Evolutionary conservation across 2,888 invertebrate species (phyloP), one percentile per base, ranked within the genome.

Genomic region (Nomada hirtipes): DNA sequence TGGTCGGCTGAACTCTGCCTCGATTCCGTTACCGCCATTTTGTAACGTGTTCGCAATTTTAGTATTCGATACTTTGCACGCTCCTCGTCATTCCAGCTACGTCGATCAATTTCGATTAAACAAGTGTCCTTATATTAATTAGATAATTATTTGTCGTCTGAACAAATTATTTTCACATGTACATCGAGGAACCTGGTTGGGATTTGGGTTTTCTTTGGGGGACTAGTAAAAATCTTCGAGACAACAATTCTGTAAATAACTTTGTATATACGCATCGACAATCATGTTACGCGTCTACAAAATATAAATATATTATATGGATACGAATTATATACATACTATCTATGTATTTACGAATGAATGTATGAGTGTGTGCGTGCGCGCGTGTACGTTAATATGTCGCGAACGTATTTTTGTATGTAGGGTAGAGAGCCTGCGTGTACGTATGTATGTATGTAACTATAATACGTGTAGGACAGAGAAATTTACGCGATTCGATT

Each of bases 221-320:
- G 55, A 71, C 53, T 81, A 83, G 69, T 68, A 78, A 75, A 82
- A 71, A 60, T 68, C n/a, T 70, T 81, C 20, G 52, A 71, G 61
- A 82, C 47, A 57, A 65, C 23, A 44, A 80, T 65, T 69, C 79
- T 93, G 92, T 92, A 93, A 84, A 93, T 92, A 91, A 79, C 84
- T 89, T 86, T 93, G 93, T 93, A 93, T 85, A 93, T 93, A 93
- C 86, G 90, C 89, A 91, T 90, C 87, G 88, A 92, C 88, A 90
- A 92, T 85, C 89, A 91, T 89, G 86, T 90, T 88, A 86, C 81
- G 82, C 75, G 82, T 84, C 59, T 90, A 87, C 85, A 86, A 67
- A 85, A 83, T 87, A 84, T 83, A 82, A 76, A 83, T 76, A 80
- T 79, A 80, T 75, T 79, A 80, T 76, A 81, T 77, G 80, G 68